Evolutionary conservation across 1,140 invertebrate genomes (phyloP).

Genomic region (Diploscapter pachys): DNA sequence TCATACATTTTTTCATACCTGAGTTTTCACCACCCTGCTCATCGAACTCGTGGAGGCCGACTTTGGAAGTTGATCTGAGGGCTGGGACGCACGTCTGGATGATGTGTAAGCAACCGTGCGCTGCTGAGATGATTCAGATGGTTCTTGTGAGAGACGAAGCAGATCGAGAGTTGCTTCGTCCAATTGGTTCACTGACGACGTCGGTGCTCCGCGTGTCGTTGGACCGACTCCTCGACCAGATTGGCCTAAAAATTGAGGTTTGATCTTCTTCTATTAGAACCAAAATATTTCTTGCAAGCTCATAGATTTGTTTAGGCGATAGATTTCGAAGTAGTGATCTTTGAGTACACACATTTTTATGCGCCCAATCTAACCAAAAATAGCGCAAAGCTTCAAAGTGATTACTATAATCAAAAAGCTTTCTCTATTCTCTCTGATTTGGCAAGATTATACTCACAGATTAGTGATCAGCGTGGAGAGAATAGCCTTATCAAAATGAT

Average conservation of each 20-base stretch:
- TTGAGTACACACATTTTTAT: too few species aligned
- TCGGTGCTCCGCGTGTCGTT: constrained; percentile 16
- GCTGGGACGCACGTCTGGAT: constrained; percentile 1
- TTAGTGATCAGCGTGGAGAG: too few species aligned
- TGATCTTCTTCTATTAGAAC: too few species aligned
- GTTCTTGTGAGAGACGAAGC: constrained; percentile 37
- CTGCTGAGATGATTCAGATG: constrained; percentile 11
- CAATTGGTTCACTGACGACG: constrained; percentile 22
- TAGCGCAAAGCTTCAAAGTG: too few species aligned
- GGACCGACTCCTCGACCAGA: constrained; percentile 6
- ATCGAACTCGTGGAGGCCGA: constrained; percentile 35
- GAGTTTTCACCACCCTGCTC: constrained; percentile 25
- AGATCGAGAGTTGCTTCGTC: constrained; percentile 39
- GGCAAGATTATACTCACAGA: too few species aligned
- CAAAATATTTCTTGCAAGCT: too few species aligned
- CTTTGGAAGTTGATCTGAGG: constrained; percentile 27
- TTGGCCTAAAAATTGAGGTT: not conserved
- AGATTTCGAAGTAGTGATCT: too few species aligned
- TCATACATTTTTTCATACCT: not conserved
- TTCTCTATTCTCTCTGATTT: too few species aligned
- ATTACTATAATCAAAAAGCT: too few species aligned
- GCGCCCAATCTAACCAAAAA: too few species aligned
- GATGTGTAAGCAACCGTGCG: not conserved
- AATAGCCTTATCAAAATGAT: too few species aligned
- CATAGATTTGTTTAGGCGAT: too few species aligned